Evolutionary conservation across 2,888 invertebrate genomes (phyloP).

Genomic region (Amphiduros pacificus): DNA sequence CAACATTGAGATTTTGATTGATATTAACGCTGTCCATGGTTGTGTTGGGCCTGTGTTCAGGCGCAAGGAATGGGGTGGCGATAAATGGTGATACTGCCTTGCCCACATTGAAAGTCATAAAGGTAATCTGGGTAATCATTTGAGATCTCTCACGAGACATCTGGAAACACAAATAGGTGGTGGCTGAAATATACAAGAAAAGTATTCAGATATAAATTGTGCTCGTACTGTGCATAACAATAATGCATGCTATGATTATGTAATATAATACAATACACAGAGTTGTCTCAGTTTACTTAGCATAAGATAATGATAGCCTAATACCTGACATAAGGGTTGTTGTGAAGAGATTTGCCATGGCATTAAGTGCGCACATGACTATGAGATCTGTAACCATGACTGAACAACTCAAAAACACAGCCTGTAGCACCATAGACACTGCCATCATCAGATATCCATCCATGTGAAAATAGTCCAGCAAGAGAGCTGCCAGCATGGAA

Average conservation of each 20-base stretch:
- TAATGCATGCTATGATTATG: too few species aligned
- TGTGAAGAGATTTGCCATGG: background rate
- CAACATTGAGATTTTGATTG: too few species aligned
- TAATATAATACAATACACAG: too few species aligned
- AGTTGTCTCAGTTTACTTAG: too few species aligned
- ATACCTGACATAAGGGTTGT: background rate
- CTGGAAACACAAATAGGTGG: constrained; percentile 5
- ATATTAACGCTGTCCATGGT: background rate
- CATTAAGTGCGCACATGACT: background rate
- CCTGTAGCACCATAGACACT: background rate
- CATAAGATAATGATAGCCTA: too few species aligned
- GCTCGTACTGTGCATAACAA: too few species aligned
- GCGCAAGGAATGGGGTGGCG: constrained; percentile 6
- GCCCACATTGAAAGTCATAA: constrained; percentile 9
- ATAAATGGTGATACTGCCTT: constrained; percentile 10
- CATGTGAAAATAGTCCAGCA: constrained; percentile 6
- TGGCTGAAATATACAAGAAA: constrained; percentile 9
- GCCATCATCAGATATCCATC: background rate
- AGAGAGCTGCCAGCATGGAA: constrained; percentile 1
- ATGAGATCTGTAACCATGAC: background rate
- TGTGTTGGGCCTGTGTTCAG: background rate
- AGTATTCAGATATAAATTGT: background rate
- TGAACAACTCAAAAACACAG: background rate
- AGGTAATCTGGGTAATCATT: constrained; percentile 3
- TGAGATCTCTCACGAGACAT: background rate